Evolutionary conservation across 2,797 vertebrate species (phyloP).

Genomic region (Pipistrellus nathusii): DNA sequence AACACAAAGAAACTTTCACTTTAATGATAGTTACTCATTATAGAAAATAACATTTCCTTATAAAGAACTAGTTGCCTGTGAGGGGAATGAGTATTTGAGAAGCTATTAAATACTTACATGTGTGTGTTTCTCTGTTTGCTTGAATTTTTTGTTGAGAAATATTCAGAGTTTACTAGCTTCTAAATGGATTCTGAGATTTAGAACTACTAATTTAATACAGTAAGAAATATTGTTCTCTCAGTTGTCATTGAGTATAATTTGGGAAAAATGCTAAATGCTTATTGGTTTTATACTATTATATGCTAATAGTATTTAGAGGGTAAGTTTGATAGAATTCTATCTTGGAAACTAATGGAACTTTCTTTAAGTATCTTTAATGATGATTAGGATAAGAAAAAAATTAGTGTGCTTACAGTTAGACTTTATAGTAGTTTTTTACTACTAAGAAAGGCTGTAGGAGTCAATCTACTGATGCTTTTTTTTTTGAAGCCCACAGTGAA

Average conservation of each 20-base stretch:
- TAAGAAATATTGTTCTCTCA: slow-evolving; percentile 77
- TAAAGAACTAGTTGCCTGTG: slow-evolving; percentile 60
- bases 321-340: slow-evolving; percentile 59
- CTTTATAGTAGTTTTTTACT: slow-evolving; percentile 47
- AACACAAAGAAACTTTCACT: slow-evolving; percentile 59
- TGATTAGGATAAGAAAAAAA: slow-evolving; percentile 62
- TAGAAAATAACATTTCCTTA: slow-evolving; percentile 61
- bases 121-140: slow-evolving; percentile 52
- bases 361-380: slow-evolving; percentile 46
- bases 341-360: slow-evolving; percentile 43
- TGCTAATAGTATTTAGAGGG: slow-evolving; percentile 56
- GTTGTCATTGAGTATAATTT: slow-evolving; percentile 78
- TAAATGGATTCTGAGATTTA: slow-evolving; percentile 81
- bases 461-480: not conserved
- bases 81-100: slow-evolving; percentile 75
- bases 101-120: slow-evolving; percentile 55
- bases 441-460: not conserved
- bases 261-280: slow-evolving; percentile 69
- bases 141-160: slow-evolving; percentile 73
- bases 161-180: slow-evolving; percentile 73
- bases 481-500: slow-evolving; percentile 49
- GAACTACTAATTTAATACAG: slow-evolving; percentile 72
- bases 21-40: slow-evolving; percentile 58
- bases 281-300: slow-evolving; percentile 77
- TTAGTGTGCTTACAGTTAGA: slow-evolving; percentile 26